Conservation (phyloP, 2,888 invertebrate species). For the Penaeus monodon region DNA sequence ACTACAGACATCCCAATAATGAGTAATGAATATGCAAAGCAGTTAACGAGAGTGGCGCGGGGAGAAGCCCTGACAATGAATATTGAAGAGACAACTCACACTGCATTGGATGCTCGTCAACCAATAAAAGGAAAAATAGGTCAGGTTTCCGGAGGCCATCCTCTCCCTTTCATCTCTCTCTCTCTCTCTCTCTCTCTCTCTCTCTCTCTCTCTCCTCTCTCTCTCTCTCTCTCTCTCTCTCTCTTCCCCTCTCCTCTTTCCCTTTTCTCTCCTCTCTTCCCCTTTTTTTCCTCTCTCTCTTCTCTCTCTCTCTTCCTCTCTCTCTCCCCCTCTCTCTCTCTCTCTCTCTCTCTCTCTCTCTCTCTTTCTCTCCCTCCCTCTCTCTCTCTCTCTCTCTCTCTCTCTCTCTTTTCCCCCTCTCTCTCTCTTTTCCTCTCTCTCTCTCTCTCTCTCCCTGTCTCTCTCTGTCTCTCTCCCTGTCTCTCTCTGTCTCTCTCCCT, state of each 20-base stretch:
- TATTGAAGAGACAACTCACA: no score
- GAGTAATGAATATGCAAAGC: no score
- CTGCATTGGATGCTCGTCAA: background rate
- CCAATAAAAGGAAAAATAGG: background rate
- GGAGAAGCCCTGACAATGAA: no score
- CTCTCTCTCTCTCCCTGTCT: no score
- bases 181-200: background rate
- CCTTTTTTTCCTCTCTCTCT: background rate
- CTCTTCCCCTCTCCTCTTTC: no score
- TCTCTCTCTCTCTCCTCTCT: background rate
- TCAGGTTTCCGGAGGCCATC: background rate
- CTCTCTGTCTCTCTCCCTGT: no score
- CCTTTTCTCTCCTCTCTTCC: background rate
- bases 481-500: no score
- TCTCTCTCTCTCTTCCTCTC: background rate
- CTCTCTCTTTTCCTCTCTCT: no score
- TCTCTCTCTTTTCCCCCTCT: background rate
- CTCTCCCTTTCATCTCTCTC: background rate
- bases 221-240: no score
- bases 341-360: background rate
- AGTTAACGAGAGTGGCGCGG: no score
- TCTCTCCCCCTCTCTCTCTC: background rate
- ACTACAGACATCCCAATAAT: no score
- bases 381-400: no score
- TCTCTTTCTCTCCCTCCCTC: background rate